Percentiles rank a stretch among this genome's conserved stretches.
Conservation (phyloP, 2,797 vertebrate species). For the Enteromius paludinosus region DNA sequence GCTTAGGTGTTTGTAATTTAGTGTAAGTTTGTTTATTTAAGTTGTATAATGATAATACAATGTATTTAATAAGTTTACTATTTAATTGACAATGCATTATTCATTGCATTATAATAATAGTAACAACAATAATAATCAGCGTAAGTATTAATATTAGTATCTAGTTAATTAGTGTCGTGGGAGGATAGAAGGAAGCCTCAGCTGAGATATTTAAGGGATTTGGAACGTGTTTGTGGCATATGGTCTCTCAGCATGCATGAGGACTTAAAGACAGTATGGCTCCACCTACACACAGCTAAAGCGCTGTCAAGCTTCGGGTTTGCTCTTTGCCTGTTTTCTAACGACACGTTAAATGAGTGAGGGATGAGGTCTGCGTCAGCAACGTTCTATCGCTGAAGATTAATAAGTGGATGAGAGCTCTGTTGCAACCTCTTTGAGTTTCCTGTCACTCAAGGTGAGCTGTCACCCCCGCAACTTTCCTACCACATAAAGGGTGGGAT, state of each 20-base stretch:
- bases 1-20: not conserved
- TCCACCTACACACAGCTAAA: slow-evolving; percentile 42
- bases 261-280: slow-evolving; percentile 54
- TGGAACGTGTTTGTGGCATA: slow-evolving; percentile 60
- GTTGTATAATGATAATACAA: not conserved
- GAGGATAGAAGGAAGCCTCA: not conserved
- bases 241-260: slow-evolving; percentile 63
- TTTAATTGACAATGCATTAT: not conserved
- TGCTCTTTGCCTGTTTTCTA: slow-evolving; percentile 10
- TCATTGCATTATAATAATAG: not conserved
- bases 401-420: slow-evolving; percentile 41
- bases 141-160: not conserved
- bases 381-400: slow-evolving; percentile 23
- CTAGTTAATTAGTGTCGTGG: not conserved
- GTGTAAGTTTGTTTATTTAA: not conserved
- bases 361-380: not conserved
- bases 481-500: slow-evolving; percentile 54
- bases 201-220: slow-evolving; percentile 5
- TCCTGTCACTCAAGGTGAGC: slow-evolving; percentile 50
- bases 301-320: not conserved
- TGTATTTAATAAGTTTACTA: not conserved
- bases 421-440: slow-evolving; percentile 33
- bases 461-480: slow-evolving; percentile 47
- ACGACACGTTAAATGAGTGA: slow-evolving; percentile 5
- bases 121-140: not conserved